Evolutionary conservation across 1,140 invertebrate species (phyloP), one percentile per base, ranked within the genome.

Genomic region (Maconellicoccus hirsutus): DNA sequence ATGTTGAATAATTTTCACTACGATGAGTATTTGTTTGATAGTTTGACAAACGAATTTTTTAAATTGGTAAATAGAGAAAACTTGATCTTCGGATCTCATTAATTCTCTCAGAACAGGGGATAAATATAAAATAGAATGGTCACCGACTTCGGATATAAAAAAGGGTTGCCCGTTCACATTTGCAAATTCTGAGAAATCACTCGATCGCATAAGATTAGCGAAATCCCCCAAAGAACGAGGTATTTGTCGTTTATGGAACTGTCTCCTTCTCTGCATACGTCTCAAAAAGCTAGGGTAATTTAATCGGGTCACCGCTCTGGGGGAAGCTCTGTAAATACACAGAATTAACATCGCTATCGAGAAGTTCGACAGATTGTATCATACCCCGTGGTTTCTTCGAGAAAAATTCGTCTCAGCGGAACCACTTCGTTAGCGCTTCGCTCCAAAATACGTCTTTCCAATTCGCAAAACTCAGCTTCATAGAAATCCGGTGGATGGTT

Each of bases 281-380:
- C 61, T 23, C 21, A 66, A 66, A 66, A 66, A 66, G 16, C 61
- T 66, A 12, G 61, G 61, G 21, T 66, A 66, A 26, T 66, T 66
- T 25, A 66, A 19, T 23, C 61, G 61, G 6, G 22, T 25, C 22
- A 66, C 61, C 8, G 61, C 25, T 22, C 25, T 3, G 16, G 61
- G 61, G 10, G 61, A 66, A 6, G 25, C 61, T 25, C 61, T 66
- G 19, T 6, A 66, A 66, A 3, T 6, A 33, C 29, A 33, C 29
- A 33, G 12, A 6, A 33, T 33, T 33, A 33, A 6, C 12, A 33
- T 33, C 12, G 12, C 3, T 33, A 33, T 12, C 29, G 29, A 33
- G 4, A 33, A 33, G 29, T 33, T 33, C n/a, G 42, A 52, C n/a
- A n/a, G 42, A 3, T 52, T 4, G 25, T 66, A 14, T n/a, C 4